phyloP scores from a whole-genome alignment of 2,113 vertebrate genomes.

The Ophthalmolycus amberensis region DNA sequence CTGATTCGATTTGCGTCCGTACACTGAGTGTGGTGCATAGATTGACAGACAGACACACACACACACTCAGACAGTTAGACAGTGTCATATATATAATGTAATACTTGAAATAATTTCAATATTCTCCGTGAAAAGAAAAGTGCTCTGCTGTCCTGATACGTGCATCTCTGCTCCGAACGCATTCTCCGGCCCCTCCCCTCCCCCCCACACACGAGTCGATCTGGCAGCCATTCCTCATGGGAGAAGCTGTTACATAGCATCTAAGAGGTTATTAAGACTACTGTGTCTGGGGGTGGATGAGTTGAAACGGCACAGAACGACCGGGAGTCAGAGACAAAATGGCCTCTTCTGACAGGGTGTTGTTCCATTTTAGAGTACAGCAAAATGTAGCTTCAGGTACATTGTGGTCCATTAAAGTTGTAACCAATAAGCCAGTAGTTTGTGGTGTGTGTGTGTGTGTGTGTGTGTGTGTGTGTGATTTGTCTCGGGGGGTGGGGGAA shows the following conservation, averaged over 20 bases:
- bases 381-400: constrained; percentile 41
- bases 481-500: constrained; percentile 13
- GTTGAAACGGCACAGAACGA: constrained; percentile 52
- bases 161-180: constrained; percentile 23
- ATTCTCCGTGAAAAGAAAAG: not conserved
- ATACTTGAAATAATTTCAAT: not conserved
- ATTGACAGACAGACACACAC: not conserved
- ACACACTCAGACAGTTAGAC: not conserved
- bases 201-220: not conserved
- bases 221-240: constrained; percentile 47
- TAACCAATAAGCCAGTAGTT: constrained; percentile 26
- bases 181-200: constrained; percentile 23
- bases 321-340: constrained; percentile 59
- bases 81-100: not conserved
- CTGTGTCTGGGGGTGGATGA: constrained; percentile 47
- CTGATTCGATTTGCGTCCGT: not conserved
- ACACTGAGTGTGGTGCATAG: not conserved
- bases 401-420: constrained; percentile 31
- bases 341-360: constrained; percentile 36
- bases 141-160: not conserved
- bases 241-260: constrained; percentile 61
- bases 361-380: constrained; percentile 23
- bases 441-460: constrained; percentile 24
- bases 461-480: constrained; percentile 15
- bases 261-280: constrained; percentile 64